Base-by-base conservation (phyloP, 2,888 invertebrate species). In the Acleris cristana region DNA sequence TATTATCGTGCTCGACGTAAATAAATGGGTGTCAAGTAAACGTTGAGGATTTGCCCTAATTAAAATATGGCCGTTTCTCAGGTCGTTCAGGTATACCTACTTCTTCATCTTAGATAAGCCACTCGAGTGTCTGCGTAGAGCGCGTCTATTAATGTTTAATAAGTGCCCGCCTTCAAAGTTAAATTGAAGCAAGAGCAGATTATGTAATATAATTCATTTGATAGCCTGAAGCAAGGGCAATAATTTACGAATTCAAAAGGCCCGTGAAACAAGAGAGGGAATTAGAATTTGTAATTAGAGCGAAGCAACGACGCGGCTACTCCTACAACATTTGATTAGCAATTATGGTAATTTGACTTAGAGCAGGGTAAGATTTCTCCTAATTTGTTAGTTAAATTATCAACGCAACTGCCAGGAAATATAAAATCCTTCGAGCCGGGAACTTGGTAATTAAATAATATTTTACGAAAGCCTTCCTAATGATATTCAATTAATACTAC, bases 281-380 rank as follows among this genome's bases (percentile, higher is more conserved):
- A 92, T 92, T 91, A 91, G 90, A 90, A 92, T 92, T 91, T 90
- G 87, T 92, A 92, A 92, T 92, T 92, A 92, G 89, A 81, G 81
- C 82, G 85, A 82, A 83, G 86, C 85, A 81, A 84, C 83, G 80
- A 82, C 82, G 83, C 81, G 81, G 85, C 85, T 83, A 85, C 87
- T 87, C 87, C 87, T 86, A 88, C 89, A 88, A 88, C 90, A 87
- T 92, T 92, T 92, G 92, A 92, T 92, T 92, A 92, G 87, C 90
- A 90, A 92, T 92, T 92, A 92, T 92, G 92, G 83, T 90, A 92
- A 92, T 92, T 89, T 86, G 87, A 87, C 90, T 92, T 86, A 88
- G 88, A 90, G 88, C 88, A 87, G 89, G 89, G 89, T 90, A 89
- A 92, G 89, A 92, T 90, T 91, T 87, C 88, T 86, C 78, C 86